These are phyloP conservation scores for Globodera rostochiensis DNA, from an alignment of 1,140 invertebrate species.

Conservation along the genomic window DNA sequence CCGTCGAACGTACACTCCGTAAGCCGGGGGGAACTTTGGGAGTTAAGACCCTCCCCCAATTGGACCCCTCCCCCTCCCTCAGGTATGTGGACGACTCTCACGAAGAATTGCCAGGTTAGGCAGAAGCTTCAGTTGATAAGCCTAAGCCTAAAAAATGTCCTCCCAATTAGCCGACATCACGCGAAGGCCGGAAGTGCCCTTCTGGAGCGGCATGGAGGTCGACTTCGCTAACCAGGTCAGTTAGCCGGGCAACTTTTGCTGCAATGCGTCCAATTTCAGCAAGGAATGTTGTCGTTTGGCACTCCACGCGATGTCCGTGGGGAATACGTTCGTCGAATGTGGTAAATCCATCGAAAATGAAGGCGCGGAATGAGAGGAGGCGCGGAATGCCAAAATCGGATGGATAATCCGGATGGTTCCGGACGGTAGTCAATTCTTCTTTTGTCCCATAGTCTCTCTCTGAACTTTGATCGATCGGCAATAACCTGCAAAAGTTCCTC, in stretches of 20 bases:
- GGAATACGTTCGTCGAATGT: conserved; percentile 63
- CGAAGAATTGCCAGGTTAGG: conserved; percentile 57
- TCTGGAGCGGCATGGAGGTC: conserved; percentile 63
- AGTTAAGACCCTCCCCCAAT: no score
- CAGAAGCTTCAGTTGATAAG: not conserved
- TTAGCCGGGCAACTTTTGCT: not conserved
- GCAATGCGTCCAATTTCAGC: conserved; percentile 28
- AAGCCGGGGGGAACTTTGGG: not conserved
- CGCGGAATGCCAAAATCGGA: not conserved
- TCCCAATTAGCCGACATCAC: conserved; percentile 50
- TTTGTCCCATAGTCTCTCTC: no score
- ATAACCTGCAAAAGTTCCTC: not conserved
- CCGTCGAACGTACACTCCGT: conserved; percentile 60
- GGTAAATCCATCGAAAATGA: conserved; percentile 41
- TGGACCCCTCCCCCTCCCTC: not conserved
- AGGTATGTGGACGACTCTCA: conserved; percentile 60
- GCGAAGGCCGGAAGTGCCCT: conserved; percentile 63
- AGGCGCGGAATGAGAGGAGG: not conserved
- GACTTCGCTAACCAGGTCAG: conserved; percentile 62
- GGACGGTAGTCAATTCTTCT: not conserved
- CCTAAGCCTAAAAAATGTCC: not conserved
- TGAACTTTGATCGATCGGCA: no score
- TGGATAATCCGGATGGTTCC: no score
- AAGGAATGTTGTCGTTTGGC: conserved; percentile 63
- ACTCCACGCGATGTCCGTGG: conserved; percentile 64